Conservation (phyloP, 2,797 vertebrate genomes). For the Neopelma chrysocephalum region DNA sequence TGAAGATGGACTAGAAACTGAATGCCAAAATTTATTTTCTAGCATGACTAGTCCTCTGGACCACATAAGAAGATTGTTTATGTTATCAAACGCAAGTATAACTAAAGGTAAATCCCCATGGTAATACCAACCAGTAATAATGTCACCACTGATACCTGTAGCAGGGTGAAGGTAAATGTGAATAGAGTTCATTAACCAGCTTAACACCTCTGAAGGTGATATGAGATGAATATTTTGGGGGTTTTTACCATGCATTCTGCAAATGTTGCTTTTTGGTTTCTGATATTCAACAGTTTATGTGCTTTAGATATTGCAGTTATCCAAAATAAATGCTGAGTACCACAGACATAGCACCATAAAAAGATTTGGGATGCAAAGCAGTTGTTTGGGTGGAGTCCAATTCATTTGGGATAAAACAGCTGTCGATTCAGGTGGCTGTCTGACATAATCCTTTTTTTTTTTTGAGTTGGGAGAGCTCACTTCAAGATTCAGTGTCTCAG, state of each 20-base stretch:
- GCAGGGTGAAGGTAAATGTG: background rate
- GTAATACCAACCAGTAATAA: background rate
- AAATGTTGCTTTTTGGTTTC: background rate
- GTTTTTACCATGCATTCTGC: background rate
- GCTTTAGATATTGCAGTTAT: background rate
- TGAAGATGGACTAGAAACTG: background rate
- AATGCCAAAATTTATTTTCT: background rate
- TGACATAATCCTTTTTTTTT: background rate
- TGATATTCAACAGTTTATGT: background rate
- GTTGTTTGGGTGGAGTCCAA: background rate
- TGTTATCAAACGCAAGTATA: background rate
- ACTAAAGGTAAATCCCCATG: background rate
- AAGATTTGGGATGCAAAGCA: background rate
- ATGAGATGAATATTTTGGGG: accelerated
- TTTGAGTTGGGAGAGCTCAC: background rate
- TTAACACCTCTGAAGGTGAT: background rate
- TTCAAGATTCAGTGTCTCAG: background rate
- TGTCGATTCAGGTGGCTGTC: background rate
- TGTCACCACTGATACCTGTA: background rate
- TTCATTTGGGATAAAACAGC: background rate
- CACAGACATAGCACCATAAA: background rate
- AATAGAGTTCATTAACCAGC: background rate
- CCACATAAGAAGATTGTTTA: background rate
- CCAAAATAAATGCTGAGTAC: background rate
- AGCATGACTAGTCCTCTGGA: background rate